Evolutionary conservation across 2,888 invertebrate species (phyloP).

Genomic region (Entomobrya proxima): DNA sequence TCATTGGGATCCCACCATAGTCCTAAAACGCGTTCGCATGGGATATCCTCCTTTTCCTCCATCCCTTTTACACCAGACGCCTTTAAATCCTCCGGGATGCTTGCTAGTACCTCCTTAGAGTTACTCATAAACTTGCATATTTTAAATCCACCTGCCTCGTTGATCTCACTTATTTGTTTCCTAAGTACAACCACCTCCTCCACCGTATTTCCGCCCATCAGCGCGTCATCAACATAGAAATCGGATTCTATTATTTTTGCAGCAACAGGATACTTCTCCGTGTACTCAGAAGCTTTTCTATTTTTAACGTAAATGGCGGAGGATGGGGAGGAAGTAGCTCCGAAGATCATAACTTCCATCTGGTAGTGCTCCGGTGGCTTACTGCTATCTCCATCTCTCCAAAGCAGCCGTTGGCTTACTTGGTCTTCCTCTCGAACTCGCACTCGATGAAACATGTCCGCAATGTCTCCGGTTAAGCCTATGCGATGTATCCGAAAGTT

Average conservation of each 20-base stretch:
- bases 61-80: neutral
- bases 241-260: neutral
- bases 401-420: slow-evolving; percentile 33
- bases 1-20: neutral
- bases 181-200: neutral
- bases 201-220: neutral
- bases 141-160: neutral
- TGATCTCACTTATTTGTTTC: neutral
- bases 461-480: slow-evolving; percentile 61
- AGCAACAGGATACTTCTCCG: slow-evolving; percentile 32
- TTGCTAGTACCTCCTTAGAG: neutral
- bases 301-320: slow-evolving; percentile 49
- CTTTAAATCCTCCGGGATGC: neutral
- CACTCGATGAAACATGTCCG: slow-evolving; percentile 60
- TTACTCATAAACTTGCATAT: slow-evolving; percentile 22
- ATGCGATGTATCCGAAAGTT: slow-evolving; percentile 31
- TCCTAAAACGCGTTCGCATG: neutral
- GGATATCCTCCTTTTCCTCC: neutral
- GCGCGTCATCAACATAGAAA: neutral
- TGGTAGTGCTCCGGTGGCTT: neutral
- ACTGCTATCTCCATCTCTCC: slow-evolving; percentile 12
- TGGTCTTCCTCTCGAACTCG: slow-evolving; percentile 16
- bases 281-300: slow-evolving; percentile 21
- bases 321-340: slow-evolving; percentile 59
- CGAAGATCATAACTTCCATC: slow-evolving; percentile 57